Evolutionary conservation across 2,113 vertebrate species (phyloP).

Genomic region (Vicugna pacos): DNA sequence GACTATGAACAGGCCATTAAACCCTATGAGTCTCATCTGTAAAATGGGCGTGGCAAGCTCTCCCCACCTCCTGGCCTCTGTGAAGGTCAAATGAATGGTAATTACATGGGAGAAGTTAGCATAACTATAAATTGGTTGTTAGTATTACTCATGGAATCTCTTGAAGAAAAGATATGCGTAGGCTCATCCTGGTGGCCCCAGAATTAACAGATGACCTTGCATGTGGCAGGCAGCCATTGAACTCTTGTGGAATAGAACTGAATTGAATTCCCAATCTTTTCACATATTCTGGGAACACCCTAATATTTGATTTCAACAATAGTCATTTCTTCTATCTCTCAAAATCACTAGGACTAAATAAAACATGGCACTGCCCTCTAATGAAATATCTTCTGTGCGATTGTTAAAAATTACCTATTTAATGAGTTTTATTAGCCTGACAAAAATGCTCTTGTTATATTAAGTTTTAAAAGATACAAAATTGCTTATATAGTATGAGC

Average conservation of each 20-base stretch:
- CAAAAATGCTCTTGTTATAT: constrained; percentile 19
- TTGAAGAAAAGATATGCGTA: background rate
- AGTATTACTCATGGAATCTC: background rate
- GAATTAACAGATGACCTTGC: background rate
- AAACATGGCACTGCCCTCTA: background rate
- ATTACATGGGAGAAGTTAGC: background rate
- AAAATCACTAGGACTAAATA: constrained; percentile 44
- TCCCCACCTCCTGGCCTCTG: background rate
- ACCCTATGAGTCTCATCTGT: background rate
- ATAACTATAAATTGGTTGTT: background rate
- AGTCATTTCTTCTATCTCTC: constrained; percentile 32
- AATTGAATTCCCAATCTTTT: background rate
- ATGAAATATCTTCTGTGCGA: background rate
- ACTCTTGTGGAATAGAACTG: background rate
- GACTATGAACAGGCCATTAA: background rate
- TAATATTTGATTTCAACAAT: constrained; percentile 18
- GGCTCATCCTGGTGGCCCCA: background rate
- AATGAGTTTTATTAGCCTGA: constrained; percentile 26
- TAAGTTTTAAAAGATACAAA: constrained; percentile 45
- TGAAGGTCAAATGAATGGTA: background rate
- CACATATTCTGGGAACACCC: background rate
- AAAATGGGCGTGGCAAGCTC: background rate
- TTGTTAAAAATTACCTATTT: constrained; percentile 25
- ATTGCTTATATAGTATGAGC: background rate
- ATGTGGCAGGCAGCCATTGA: background rate